A percentile compares a stretch with the other conserved stretches of the same genome.
Evolutionary conservation across 2,888 invertebrate species (phyloP).

Genomic region (Electrophaes corylata): DNA sequence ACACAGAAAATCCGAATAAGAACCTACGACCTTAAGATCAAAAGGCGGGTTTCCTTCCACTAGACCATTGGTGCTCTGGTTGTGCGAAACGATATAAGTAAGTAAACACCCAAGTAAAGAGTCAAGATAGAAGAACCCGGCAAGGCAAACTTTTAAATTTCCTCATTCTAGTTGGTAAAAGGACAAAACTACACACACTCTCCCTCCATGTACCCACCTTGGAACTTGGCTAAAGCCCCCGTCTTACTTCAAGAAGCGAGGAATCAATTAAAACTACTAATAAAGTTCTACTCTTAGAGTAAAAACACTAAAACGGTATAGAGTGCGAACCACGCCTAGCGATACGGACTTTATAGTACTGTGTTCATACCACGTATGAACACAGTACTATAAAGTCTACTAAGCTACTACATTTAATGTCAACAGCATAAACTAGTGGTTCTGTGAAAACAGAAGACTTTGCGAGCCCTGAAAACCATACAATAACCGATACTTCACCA

Average conservation of each 20-base stretch:
- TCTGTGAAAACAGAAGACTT: no score
- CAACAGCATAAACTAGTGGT: no score
- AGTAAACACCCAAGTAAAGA: not conserved
- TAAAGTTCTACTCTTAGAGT: constrained; percentile 46
- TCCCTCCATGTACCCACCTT: constrained; percentile 34
- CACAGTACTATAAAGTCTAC: not conserved
- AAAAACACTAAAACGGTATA: not conserved
- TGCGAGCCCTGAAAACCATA: no score
- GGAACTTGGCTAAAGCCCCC: constrained; percentile 54
- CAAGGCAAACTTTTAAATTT: constrained; percentile 28
- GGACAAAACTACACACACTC: constrained; percentile 25
- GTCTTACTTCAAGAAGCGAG: constrained; percentile 62
- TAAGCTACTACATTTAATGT: no score
- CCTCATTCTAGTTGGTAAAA: constrained; percentile 24
- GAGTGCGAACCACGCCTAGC: not conserved
- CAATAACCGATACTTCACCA: no score
- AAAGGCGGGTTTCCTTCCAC: no score
- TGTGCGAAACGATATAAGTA: not conserved
- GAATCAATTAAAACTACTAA: constrained; percentile 75
- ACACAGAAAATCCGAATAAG: no score
- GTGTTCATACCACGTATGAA: not conserved
- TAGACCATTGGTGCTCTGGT: no score
- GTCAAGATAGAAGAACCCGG: not conserved
- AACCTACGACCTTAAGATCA: no score
- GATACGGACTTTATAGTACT: no score